Base-by-base conservation (phyloP, 2,113 vertebrate genomes). In the Xyrauchen texanus region DNA sequence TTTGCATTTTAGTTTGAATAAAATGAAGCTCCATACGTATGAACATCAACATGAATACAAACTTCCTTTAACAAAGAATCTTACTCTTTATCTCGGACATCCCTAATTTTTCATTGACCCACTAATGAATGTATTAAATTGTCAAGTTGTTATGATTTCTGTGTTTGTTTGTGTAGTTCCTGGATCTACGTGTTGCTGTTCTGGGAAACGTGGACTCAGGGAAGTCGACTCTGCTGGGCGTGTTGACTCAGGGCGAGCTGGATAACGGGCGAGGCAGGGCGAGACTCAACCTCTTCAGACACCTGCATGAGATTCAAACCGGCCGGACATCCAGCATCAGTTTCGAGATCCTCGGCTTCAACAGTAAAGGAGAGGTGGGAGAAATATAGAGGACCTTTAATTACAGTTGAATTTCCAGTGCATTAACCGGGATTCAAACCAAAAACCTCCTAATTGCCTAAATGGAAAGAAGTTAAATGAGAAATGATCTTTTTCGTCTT, bases 311-410 rank as follows among this genome's bases (percentile, higher is more conserved):
- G 90, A 98, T 99, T 91, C 97, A 99, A 83, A 97, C 96, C 0
- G 97, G 97, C 63, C 92, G 97, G 16, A 99, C 97, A 0, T 98
- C 97, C 60, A 98, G 96, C 92, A 98, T 99, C 93, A 98, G 97
- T 90, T 98, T 98, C 79, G 97, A 99, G 90, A 98, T 99, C 86
- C 94, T 99, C 0, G 97, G 97, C 81, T 99, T 99, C 92, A 98
- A 98, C 92, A 98, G 96, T 92, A 98, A 96, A 90, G 97, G 97
- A 86, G 96, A 98, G 97, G 97, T 98, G 86, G 86, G 85, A 3
- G 12, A 47, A 57, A 10, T n/a, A 34, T 68, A 51, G 1, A 21
- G 12, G 1, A 1, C 12, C 8, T 60, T 49, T 13, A 45, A 52
- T 52, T 68, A 34, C 21, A 34, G 21, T 34, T 34, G 21, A 34